Conservation (phyloP, 2,797 vertebrate genomes). For the Micromesistius poutassou region DNA sequence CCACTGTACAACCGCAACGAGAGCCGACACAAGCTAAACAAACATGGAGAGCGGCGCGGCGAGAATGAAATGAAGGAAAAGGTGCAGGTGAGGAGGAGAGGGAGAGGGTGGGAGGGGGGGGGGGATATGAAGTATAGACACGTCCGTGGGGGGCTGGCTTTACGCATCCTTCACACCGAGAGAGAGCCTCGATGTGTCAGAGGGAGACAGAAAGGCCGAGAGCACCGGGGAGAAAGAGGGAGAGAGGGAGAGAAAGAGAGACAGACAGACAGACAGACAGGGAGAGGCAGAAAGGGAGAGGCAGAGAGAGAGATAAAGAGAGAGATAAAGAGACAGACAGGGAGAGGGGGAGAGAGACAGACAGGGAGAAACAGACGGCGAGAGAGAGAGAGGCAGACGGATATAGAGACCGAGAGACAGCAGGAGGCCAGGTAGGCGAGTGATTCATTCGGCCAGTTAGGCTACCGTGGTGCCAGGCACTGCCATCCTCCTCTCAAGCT, state of each 20-base stretch:
- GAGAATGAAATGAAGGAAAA: constrained; percentile 50
- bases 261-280: neutral
- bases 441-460: constrained; percentile 71
- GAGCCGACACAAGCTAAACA: constrained; percentile 15
- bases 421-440: constrained; percentile 14
- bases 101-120: constrained; percentile 22
- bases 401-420: constrained; percentile 20
- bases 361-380: constrained; percentile 1
- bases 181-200: constrained; percentile 52
- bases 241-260: neutral
- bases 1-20: neutral
- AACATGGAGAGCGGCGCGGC: constrained; percentile 11
- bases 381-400: constrained; percentile 19
- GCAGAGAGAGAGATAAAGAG: constrained; percentile 26
- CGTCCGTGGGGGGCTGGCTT: constrained; percentile 45
- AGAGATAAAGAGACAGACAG: neutral
- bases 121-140: constrained; percentile 46
- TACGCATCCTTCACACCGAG: constrained; percentile 52
- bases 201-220: constrained; percentile 23
- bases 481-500: constrained; percentile 70
- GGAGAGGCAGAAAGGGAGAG: constrained; percentile 8
- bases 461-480: constrained; percentile 54
- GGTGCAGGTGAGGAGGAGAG: neutral
- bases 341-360: constrained; percentile 15
- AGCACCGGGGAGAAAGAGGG: neutral